Evolutionary conservation across 2,113 vertebrate species (phyloP), one percentile per base, ranked within the genome.

Genomic region (Lipotes vexillifer): DNA sequence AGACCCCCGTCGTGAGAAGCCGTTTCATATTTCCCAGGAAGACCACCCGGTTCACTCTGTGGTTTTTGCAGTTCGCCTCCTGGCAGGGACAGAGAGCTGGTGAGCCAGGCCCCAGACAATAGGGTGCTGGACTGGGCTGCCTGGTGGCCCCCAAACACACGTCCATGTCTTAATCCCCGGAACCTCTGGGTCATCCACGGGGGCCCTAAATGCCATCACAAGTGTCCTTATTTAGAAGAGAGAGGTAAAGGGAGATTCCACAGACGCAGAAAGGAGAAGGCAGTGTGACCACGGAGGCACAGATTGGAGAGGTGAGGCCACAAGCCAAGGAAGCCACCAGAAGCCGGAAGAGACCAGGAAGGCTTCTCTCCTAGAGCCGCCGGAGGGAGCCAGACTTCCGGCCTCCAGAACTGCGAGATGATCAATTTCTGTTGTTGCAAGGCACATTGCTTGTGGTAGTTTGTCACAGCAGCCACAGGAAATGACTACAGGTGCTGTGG

Each of bases 61-160:
- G 99, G 98, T 99, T 99, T 98, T 99, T 99, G 97, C 99, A 99
- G 97, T 96, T 99, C 20, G 99, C 99, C 97, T 99, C 99, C 99
- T 99, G 98, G 52, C 2, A 31, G 95, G 49, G 59, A 91, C 69
- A 88, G 49, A 95, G n/a, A 4, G 14, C 6, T 3, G 69, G 71
- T 95, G n/a, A 97, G 96, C 57, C 31, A 65, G 55, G 82, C 82
- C 20, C 59, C 3, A 6, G 93, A 7, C 15, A 52, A 23, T 5
- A 38, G 52, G 27, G 44, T 5, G 17, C 29, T 12, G 6, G 4
- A 5, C 23, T 1, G 31, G 91, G n/a, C 25, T 14, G 49, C 33
- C 8, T 0, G 18, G 63, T 3, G 41, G 57, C 3, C 21, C 36
- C 15, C 15, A 13, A 59, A 49, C 74, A 65, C 1, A 38, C 0